These are phyloP conservation scores for Oryzias curvinotus DNA, from an alignment of 2,113 vertebrate genomes.

Conservation along the genomic window DNA sequence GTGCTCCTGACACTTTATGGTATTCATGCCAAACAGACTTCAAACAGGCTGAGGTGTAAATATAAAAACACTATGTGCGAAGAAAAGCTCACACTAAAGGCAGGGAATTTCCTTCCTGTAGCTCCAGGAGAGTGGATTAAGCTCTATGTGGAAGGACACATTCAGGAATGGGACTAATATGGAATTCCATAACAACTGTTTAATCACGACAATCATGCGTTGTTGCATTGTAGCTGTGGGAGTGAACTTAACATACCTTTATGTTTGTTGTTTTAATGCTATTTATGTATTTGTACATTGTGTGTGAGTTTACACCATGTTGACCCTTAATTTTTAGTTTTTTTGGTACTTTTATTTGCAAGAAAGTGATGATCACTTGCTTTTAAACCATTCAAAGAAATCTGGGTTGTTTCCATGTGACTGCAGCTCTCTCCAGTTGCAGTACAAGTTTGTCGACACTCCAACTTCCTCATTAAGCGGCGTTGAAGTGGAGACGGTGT, in stretches of 20 bases:
- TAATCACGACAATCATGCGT: constrained; percentile 59
- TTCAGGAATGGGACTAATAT: constrained; percentile 29
- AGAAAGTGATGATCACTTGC: neutral
- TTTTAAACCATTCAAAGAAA: constrained; percentile 18
- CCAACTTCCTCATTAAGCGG: constrained; percentile 36
- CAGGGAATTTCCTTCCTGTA: constrained; percentile 5
- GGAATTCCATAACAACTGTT: constrained; percentile 46
- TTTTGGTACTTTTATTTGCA: constrained; percentile 10
- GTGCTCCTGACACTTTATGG: constrained; percentile 26
- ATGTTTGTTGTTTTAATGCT: constrained; percentile 53
- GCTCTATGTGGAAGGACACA: constrained; percentile 2
- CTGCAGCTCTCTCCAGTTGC: constrained; percentile 30
- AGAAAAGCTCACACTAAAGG: constrained; percentile 56
- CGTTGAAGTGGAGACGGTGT: constrained; percentile 4
- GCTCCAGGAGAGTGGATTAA: constrained; percentile 22
- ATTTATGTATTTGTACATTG: constrained; percentile 55
- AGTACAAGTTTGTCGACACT: constrained; percentile 42
- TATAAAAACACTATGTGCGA: constrained; percentile 49
- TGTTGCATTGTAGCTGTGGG: constrained; percentile 35
- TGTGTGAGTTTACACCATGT: constrained; percentile 23
- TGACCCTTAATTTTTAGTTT: constrained; percentile 19
- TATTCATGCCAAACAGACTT: constrained; percentile 57
- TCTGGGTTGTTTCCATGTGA: constrained; percentile 21
- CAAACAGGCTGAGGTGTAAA: constrained; percentile 30
- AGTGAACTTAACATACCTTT: constrained; percentile 30